These are phyloP conservation scores for Pelecanoides urinatrix DNA, from an alignment of 2,113 vertebrate species.

Conservation along the genomic window DNA sequence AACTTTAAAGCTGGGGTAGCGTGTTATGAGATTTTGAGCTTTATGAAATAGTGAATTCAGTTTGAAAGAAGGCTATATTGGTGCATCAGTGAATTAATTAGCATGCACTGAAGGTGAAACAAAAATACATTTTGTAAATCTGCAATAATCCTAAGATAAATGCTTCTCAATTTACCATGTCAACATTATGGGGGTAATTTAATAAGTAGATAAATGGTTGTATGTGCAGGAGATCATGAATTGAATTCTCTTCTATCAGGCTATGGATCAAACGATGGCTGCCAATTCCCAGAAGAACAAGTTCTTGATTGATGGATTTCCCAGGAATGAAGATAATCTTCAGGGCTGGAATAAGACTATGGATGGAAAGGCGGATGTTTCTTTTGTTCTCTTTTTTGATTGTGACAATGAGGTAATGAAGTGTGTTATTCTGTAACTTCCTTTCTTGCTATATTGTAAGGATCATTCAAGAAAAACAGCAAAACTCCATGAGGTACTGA, in stretches of 20 bases:
- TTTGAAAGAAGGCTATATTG: not conserved
- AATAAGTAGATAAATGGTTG: not conserved
- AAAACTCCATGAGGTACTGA: not conserved
- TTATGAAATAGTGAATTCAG: not conserved
- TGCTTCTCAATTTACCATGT: not conserved
- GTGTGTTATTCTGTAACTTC: not conserved
- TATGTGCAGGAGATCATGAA: not conserved
- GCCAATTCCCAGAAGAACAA: constrained; percentile 83
- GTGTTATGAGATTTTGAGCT: not conserved
- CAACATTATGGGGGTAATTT: not conserved
- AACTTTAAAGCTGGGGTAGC: not conserved
- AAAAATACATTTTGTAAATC: not conserved
- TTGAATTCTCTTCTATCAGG: constrained; percentile 70
- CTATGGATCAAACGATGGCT: constrained; percentile 85
- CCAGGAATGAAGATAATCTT: constrained; percentile 96
- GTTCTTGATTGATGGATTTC: constrained; percentile 98
- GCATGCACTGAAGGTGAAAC: not conserved
- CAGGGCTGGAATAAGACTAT: constrained; percentile 91
- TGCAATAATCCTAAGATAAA: not conserved
- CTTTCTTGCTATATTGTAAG: not conserved
- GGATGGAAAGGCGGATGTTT: constrained; percentile 90
- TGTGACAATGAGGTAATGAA: constrained; percentile 89
- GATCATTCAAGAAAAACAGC: not conserved
- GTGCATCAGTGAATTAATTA: not conserved
- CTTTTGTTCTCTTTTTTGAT: constrained; percentile 97